phyloP scores from a whole-genome alignment of 2,888 invertebrate genomes.

The Rhopalosiphum nymphaeae region DNA sequence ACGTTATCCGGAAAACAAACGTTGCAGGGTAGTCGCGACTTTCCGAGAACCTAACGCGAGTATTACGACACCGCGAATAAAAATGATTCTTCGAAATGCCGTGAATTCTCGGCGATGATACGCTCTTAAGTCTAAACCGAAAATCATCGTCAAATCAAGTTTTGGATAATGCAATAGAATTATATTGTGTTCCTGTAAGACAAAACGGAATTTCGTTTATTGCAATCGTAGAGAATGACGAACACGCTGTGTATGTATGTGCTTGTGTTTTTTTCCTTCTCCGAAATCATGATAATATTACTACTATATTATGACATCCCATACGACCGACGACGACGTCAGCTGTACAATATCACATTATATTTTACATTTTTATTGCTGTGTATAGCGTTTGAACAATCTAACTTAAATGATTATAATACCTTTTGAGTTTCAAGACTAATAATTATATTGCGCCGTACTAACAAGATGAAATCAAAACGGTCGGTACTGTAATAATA shows the following conservation, averaged over 20 bases:
- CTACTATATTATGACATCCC: background rate
- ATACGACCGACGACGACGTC: too few species aligned
- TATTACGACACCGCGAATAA: background rate
- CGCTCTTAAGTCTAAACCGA: background rate
- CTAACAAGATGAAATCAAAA: background rate
- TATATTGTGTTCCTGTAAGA: background rate
- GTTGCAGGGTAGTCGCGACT: background rate
- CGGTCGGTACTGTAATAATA: background rate
- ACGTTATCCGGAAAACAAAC: background rate
- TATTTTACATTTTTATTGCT: too few species aligned
- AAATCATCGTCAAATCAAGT: background rate
- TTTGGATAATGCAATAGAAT: background rate
- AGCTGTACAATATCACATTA: too few species aligned
- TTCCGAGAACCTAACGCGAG: background rate
- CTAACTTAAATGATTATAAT: background rate
- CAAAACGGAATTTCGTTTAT: background rate
- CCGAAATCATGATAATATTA: background rate
- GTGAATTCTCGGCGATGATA: background rate
- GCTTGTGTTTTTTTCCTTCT: background rate
- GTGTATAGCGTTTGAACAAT: background rate
- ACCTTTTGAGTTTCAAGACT: background rate
- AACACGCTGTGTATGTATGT: background rate
- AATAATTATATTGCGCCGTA: background rate
- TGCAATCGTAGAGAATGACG: background rate
- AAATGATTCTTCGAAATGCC: conserved; percentile 1